phyloP scores from a whole-genome alignment of 2,797 vertebrate species.

The Myotis findleyi region DNA sequence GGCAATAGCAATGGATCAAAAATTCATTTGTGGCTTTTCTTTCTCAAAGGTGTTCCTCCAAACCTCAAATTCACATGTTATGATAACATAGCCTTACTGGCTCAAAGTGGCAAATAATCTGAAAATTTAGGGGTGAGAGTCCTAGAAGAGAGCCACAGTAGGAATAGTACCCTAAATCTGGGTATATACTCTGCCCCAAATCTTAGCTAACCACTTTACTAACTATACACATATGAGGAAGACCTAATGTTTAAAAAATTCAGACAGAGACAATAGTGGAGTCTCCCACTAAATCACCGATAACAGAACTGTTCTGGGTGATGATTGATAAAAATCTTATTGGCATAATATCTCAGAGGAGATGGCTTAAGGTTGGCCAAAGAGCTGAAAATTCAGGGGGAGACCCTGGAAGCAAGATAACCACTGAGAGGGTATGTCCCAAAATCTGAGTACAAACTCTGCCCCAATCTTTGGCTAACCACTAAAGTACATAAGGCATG shows the following conservation, averaged over 20 bases:
- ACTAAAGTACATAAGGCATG: neutral
- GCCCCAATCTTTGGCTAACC: neutral
- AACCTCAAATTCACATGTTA: constrained; percentile 15
- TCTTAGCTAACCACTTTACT: neutral
- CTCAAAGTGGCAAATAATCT: neutral
- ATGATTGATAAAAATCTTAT: neutral
- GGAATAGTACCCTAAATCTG: neutral
- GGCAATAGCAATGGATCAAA: neutral
- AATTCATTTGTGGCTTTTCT: neutral
- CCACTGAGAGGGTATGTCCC: neutral
- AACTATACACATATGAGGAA: neutral
- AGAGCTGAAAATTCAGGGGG: neutral
- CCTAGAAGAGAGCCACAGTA: neutral
- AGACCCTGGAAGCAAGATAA: neutral
- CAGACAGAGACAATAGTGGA: neutral
- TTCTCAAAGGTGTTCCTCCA: neutral
- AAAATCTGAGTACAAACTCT: neutral
- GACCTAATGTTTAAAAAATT: neutral
- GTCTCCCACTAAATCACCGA: neutral
- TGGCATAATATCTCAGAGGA: neutral
- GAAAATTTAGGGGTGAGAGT: neutral
- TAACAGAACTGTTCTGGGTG: neutral
- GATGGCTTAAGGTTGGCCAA: neutral
- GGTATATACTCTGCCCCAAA: neutral
- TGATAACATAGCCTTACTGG: neutral